Evolutionary conservation across 1,140 invertebrate genomes (phyloP), one percentile per base, ranked within the genome.

Genomic region (Linepithema humile): DNA sequence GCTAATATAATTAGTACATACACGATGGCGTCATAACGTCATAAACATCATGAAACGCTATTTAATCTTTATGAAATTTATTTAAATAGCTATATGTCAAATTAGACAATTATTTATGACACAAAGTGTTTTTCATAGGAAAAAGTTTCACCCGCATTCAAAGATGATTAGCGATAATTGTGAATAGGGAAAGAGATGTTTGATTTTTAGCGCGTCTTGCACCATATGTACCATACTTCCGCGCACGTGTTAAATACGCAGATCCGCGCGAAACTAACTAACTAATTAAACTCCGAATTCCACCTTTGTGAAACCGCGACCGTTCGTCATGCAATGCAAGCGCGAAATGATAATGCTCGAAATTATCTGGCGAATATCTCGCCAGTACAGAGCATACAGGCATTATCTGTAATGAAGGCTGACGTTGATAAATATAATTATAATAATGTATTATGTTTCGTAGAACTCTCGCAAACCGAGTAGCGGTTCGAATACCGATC

Each of bases 391-490:
- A 78, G 40, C 10, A 40, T 17, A 45, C 40, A 9, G 29, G 12
- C 26, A 45, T 69, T 82, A 73, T 73, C 78, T 60, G 12, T 73
- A 82, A 82, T 59, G 38, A 73, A 48, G 32, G 26, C 67, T 59
- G 67, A 74, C 78, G 38, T 82, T 74, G 78, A 82, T 82, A 74
- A 82, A 74, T 82, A 82, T 74, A 83, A 85, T 85, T 85, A 83
- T 74, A 75, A 80, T 57, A 80, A 80, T 12, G 45, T 32, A 80
- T 80, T 80, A 80, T 80, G 23, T 69, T 65, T 69, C 75, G 29
- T 32, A n/a, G 26, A 64, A 45, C 40, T 29, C 3, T 70, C 62
- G 48, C 50, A 43, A 70, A 57, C 48, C 48, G 75, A 69, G 45
- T 53, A 45, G 40, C 38, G 64, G 0, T 45, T 20, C 17, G 35